Percentiles rank a stretch among this genome's conserved stretches.
phyloP scores from a whole-genome alignment of 2,797 vertebrate species.

The Lagodon rhomboides region DNA sequence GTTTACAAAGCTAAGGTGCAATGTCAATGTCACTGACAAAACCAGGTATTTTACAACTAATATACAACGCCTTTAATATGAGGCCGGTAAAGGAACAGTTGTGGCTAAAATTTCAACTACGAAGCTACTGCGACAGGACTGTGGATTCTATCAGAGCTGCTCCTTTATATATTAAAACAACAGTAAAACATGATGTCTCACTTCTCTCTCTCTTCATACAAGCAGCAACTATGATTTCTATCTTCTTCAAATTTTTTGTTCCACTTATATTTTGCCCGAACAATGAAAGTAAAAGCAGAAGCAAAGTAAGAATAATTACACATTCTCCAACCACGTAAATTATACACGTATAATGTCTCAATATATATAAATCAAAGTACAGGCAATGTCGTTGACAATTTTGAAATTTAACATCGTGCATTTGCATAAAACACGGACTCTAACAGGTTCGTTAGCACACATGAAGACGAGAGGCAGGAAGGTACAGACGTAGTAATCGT shows the following conservation, averaged over 20 bases:
- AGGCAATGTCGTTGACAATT: constrained; percentile 56
- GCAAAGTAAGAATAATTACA: constrained; percentile 42
- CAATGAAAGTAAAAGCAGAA: constrained; percentile 49
- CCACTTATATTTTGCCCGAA: constrained; percentile 40
- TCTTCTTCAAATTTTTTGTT: constrained; percentile 18
- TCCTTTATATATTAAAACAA: constrained; percentile 28
- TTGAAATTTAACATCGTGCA: constrained; percentile 53
- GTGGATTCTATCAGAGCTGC: constrained; percentile 27
- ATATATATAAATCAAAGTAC: constrained; percentile 60
- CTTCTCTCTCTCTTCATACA: constrained; percentile 24
- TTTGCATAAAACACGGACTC: constrained; percentile 62
- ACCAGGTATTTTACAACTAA: constrained; percentile 81
- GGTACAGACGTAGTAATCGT: constrained; percentile 11
- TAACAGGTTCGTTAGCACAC: neutral
- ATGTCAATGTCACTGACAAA: constrained; percentile 76
- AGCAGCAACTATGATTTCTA: constrained; percentile 16
- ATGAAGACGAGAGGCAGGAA: constrained; percentile 27
- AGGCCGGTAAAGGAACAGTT: constrained; percentile 64
- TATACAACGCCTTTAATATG: constrained; percentile 72
- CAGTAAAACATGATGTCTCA: constrained; percentile 23
- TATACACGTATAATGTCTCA: constrained; percentile 56
- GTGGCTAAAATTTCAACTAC: constrained; percentile 40
- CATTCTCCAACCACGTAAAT: constrained; percentile 60
- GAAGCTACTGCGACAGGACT: constrained; percentile 34
- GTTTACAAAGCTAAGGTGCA: constrained; percentile 86